phyloP scores from a whole-genome alignment of 1,140 invertebrate genomes.

The Neodiprion virginianus region DNA sequence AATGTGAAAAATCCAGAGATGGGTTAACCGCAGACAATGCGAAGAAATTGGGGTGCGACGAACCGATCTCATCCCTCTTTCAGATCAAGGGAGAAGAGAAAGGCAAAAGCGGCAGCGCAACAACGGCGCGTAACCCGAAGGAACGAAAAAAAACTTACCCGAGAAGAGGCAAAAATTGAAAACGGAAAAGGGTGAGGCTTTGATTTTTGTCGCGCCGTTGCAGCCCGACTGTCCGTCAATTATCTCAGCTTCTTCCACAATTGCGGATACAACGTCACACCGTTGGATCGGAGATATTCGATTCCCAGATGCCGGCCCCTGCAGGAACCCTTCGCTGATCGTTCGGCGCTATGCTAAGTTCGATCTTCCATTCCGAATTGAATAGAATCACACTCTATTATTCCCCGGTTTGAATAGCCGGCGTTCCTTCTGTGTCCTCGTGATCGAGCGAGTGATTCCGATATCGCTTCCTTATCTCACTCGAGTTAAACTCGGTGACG shows the following conservation, averaged over 20 bases:
- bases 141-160: too few relatives aligned
- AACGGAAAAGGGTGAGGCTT: slow-evolving; percentile 31
- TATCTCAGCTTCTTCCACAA: slow-evolving; percentile 48
- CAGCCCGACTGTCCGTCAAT: slow-evolving; percentile 48
- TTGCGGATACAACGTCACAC: slow-evolving; percentile 45
- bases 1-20: slow-evolving; percentile 27
- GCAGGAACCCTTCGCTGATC: slow-evolving; percentile 25
- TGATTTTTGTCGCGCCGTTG: slow-evolving; percentile 14
- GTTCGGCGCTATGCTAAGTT: slow-evolving; percentile 35
- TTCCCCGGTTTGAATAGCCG: slow-evolving; percentile 49
- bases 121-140: too few relatives aligned
- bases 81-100: not conserved
- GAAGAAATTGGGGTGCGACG: not conserved
- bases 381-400: slow-evolving; percentile 60
- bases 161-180: not conserved
- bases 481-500: slow-evolving; percentile 34
- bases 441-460: slow-evolving; percentile 51
- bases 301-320: slow-evolving; percentile 48
- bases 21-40: slow-evolving; percentile 51
- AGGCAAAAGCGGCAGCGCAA: not conserved
- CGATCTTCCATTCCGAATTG: slow-evolving; percentile 38
- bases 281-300: slow-evolving; percentile 53
- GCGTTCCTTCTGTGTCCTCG: slow-evolving; percentile 41
- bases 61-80: not conserved
- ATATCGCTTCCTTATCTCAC: slow-evolving; percentile 48